These are phyloP conservation scores for Wiebesia pumilae DNA, from an alignment of 1,140 invertebrate genomes.

Conservation along the genomic window DNA sequence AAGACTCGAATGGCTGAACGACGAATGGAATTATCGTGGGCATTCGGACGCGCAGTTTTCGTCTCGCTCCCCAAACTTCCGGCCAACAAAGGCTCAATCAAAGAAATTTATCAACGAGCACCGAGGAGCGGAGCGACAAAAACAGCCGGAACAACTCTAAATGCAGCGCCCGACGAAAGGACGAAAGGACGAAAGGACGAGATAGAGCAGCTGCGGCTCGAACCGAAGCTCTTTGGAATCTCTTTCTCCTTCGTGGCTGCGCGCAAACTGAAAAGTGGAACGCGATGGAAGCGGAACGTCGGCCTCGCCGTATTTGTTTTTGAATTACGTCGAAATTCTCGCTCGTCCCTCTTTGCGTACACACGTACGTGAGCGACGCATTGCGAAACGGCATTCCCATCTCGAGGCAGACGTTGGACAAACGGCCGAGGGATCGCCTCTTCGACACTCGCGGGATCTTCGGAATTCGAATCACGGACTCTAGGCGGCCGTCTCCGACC, in stretches of 20 bases:
- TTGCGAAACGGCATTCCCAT: slow-evolving; percentile 36
- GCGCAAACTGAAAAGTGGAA: slow-evolving; percentile 40
- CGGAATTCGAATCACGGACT: slow-evolving; percentile 47
- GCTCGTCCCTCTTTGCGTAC: neutral
- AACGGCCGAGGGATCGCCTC: slow-evolving; percentile 18
- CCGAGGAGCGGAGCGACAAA: neutral
- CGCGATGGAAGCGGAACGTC: neutral
- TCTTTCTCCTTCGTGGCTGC: neutral
- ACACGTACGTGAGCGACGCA: neutral
- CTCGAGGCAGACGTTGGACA: slow-evolving; percentile 1
- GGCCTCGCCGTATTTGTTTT: slow-evolving; percentile 43
- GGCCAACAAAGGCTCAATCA: neutral
- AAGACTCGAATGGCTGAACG: neutral
- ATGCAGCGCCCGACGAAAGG: neutral
- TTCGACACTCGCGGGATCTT: slow-evolving; percentile 34
- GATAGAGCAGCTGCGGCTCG: neutral
- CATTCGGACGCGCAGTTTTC: neutral
- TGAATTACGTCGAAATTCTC: slow-evolving; percentile 43
- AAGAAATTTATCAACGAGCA: neutral
- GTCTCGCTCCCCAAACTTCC: neutral
- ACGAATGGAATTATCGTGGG: neutral
- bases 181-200: neutral
- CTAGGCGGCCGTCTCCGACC: neutral
- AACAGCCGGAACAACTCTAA: neutral
- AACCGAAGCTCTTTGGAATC: slow-evolving; percentile 3